phyloP scores from a whole-genome alignment of 2,797 vertebrate genomes.

The Paguma larvata region DNA sequence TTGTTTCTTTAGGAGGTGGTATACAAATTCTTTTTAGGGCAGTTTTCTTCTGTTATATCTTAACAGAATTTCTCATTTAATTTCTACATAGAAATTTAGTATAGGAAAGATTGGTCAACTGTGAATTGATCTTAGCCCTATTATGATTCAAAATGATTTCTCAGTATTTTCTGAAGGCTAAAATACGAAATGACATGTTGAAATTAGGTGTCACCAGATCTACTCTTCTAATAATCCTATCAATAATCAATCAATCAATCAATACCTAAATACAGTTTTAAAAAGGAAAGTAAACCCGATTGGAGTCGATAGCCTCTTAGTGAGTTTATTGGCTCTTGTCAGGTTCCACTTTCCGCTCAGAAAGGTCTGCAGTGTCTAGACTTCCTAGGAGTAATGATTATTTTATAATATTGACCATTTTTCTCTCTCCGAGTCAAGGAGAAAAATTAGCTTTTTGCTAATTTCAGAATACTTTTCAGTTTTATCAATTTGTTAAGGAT shows the following conservation, averaged over 20 bases:
- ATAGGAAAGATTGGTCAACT: neutral
- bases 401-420: neutral
- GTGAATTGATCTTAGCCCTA: neutral
- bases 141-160: neutral
- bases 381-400: neutral
- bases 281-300: neutral
- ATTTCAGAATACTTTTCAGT: neutral
- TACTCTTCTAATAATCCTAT: neutral
- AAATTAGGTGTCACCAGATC: neutral
- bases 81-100: neutral
- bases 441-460: neutral
- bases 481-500: neutral
- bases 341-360: neutral
- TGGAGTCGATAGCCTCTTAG: neutral
- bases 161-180: neutral
- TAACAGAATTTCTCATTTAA: neutral
- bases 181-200: neutral
- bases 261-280: neutral
- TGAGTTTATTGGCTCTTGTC: neutral
- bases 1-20: neutral
- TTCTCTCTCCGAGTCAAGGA: slow-evolving; percentile 28
- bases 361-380: neutral
- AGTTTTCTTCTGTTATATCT: neutral
- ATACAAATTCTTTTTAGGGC: neutral
- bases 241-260: neutral